Base-by-base conservation (phyloP, 2,113 vertebrate species). In the Platanista minor region DNA sequence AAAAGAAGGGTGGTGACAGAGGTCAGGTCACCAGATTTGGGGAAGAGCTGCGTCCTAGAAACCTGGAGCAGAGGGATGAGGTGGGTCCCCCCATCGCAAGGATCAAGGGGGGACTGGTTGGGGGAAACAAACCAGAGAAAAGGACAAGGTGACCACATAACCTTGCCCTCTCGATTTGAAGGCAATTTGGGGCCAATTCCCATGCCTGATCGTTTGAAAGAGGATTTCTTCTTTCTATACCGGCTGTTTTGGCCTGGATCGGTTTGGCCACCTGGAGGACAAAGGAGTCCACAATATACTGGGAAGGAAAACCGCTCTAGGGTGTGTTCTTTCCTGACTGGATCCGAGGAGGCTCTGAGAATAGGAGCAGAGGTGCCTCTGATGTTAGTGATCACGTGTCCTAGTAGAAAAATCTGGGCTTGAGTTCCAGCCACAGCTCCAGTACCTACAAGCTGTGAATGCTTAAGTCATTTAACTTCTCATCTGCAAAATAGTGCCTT, bases 341-440 rank as follows among this genome's bases (percentile, higher is more conserved):
- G 15, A 36, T 80, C n/a, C 3, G 8, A 74, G 23, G 61, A 64
- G 21, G 31, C 64, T 88, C 33, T 92, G n/a, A 36, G 62, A n/a
- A 57, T 0, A 59, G 93, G 72, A 33, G 23, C 21, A 33, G 41
- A 67, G 21, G 25, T 27, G 27, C 5, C 25, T 41, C 12, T 2
- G 49, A 8, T 25, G 1, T 3, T 23, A 25, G 52, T 39, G 2
- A 31, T 54, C 43, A 33, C 36, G 0, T 59, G 36, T 59, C 39
- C 57, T 31, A 13, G 36, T 20, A 23, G 71, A 49, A 41, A 59
- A 74, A 25, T 75, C 39, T 36, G 59, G 13, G n/a, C 9, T 33
- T 57, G 71, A 43, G 1, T 23, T 71, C 15, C n/a, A 69, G 0
- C n/a, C 61, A 6, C 25, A 49, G 31, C 12, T 36, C 36, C 1